Evolutionary conservation across 2,888 invertebrate genomes (phyloP).

Genomic region (Drosophila demipolita): DNA sequence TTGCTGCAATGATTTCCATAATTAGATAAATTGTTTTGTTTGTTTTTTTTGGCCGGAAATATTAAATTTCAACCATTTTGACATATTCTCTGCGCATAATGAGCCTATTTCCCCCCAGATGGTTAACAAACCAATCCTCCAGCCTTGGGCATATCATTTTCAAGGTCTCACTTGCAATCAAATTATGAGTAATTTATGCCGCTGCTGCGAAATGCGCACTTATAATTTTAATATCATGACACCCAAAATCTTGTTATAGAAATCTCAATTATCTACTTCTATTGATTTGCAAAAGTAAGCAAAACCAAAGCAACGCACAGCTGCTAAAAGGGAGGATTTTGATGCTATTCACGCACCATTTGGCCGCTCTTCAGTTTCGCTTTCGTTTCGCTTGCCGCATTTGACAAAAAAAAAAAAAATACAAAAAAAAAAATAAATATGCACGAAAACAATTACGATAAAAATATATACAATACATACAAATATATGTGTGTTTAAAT

Average conservation of each 20-base stretch:
- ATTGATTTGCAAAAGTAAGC: constrained; percentile 71
- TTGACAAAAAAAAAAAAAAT: constrained; percentile 25
- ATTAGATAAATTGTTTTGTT: constrained; percentile 34
- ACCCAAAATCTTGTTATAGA: constrained; percentile 77
- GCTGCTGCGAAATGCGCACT: constrained; percentile 45
- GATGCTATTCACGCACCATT: constrained; percentile 76
- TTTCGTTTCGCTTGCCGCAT: constrained; percentile 33
- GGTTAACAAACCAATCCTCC: constrained; percentile 1
- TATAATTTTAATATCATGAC: constrained; percentile 74
- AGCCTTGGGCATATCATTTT: constrained; percentile 55
- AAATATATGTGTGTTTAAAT: background rate
- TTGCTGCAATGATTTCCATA: constrained; percentile 28
- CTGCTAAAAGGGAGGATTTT: constrained; percentile 63
- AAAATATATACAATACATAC: constrained; percentile 50
- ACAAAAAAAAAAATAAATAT: constrained; percentile 48
- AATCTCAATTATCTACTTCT: constrained; percentile 81
- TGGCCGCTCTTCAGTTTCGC: constrained; percentile 63
- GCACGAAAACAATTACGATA: constrained; percentile 80
- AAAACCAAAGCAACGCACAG: constrained; percentile 42
- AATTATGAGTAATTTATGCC: constrained; percentile 77
- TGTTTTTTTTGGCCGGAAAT: constrained; percentile 3
- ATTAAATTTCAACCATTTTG: constrained; percentile 51
- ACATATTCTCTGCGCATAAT: constrained; percentile 41
- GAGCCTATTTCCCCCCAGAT: constrained; percentile 36
- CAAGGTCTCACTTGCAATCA: constrained; percentile 72